Base-by-base conservation (phyloP, 2,888 invertebrate genomes). In the Brassicogethes aeneus region DNA sequence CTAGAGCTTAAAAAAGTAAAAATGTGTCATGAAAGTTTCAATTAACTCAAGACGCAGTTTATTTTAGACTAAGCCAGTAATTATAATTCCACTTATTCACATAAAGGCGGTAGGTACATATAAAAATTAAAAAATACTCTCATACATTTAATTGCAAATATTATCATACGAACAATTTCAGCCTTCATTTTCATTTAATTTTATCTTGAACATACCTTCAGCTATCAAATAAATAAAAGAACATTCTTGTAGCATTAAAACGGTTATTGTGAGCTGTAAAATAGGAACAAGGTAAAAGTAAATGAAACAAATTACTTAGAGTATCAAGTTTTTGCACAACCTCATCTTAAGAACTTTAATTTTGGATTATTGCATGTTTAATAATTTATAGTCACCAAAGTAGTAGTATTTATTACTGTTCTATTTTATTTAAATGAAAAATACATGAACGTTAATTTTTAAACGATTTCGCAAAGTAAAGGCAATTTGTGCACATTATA, bases 31-130 rank as follows among this genome's bases (percentile, higher is more conserved):
- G 43, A 43, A 39, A 44, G n/a, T n/a, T n/a, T n/a, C n/a, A n/a
- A n/a, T n/a, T n/a, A n/a, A n/a, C n/a, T n/a, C n/a, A n/a, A n/a
- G n/a, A n/a, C n/a, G n/a, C n/a, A n/a, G n/a, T n/a, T n/a, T n/a
- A n/a, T n/a, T 38, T 41, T 39, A 45, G 41, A 50, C 49, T 50
- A 50, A 52, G 51, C 51, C 47, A 48, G 45, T 41, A 45, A 42
- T 37, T 39, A 39, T 38, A 43, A 48, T 46, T 50, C 50, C 50
- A 50, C 48, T 46, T 39, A 34, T 42, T 47, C 42, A 49, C 45
- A 38, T 31, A 42, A 35, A 38, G 43, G 37, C 35, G 36, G 33
- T 31, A 35, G 23, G 14, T 41, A 46, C 44, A 46, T 36, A 38
- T 46, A 44, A 48, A 44, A 50, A 47, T 41, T 47, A 46, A 45